phyloP scores from a whole-genome alignment of 2,888 invertebrate genomes.

The Stenodera caucasica region DNA sequence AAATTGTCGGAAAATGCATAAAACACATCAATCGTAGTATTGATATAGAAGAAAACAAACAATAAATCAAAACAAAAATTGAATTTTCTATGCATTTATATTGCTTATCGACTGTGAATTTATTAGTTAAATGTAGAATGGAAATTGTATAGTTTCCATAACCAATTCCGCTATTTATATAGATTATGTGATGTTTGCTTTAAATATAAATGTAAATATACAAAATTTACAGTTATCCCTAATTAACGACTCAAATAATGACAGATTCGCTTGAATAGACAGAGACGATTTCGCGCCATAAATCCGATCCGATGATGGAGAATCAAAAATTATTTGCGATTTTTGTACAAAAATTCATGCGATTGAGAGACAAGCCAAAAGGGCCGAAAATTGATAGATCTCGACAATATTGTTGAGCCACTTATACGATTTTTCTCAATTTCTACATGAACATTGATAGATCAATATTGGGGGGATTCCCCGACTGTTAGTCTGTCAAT shows the following conservation, averaged over 20 bases:
- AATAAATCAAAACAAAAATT: conserved; percentile 6
- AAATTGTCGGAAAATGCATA: neutral
- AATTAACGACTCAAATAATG: conserved; percentile 17
- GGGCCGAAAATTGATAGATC: no score
- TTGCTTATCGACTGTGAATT: conserved; percentile 3
- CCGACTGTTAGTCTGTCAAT: no score
- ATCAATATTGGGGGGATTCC: no score
- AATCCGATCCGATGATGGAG: no score
- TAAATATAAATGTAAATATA: conserved; percentile 18
- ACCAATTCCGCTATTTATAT: conserved; percentile 1
- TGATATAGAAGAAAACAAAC: neutral
- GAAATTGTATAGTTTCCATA: conserved; percentile 5
- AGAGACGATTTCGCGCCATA: neutral
- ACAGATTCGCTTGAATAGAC: neutral
- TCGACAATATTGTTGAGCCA: no score
- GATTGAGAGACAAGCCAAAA: no score
- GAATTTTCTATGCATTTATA: conserved; percentile 1
- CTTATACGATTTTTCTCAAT: no score
- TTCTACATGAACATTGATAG: no score
- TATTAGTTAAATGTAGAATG: conserved; percentile 4
- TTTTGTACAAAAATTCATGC: no score
- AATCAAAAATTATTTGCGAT: no score
- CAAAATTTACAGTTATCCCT: conserved; percentile 19
- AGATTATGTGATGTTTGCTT: conserved; percentile 6
- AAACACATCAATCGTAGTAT: neutral